A percentile compares a stretch with the other conserved stretches of the same genome.
phyloP scores from a whole-genome alignment of 53 echinoderm and acorn worm genomes.

The Echinometra lucunter region DNA sequence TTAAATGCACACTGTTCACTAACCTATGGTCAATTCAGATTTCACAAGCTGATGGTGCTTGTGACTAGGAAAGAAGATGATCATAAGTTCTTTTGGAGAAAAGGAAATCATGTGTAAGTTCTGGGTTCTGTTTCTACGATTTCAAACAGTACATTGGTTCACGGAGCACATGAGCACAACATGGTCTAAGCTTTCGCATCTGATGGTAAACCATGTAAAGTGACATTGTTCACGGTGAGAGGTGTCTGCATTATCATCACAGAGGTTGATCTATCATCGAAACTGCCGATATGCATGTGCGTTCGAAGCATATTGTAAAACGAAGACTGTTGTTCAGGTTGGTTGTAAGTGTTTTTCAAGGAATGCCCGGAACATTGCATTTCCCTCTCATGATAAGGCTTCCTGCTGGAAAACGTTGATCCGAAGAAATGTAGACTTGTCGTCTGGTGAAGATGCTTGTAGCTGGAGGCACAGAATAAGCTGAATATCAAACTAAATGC shows the following conservation, averaged over 20 bases:
- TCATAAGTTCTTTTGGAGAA: background rate
- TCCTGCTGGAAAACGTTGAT: background rate
- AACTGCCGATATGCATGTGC: background rate
- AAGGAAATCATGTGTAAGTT: background rate
- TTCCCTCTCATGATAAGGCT: background rate
- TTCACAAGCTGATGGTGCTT: slow-evolving; percentile 32
- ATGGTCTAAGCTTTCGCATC: background rate
- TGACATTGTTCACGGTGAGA: background rate
- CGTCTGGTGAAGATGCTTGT: background rate
- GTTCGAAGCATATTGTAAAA: background rate
- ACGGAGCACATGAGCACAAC: too few relatives aligned
- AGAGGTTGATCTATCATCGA: background rate
- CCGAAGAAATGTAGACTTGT: background rate
- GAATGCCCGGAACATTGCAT: background rate
- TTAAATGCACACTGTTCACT: background rate
- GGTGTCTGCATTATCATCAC: background rate
- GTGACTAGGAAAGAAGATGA: background rate
- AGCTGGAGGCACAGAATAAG: background rate
- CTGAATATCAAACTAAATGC: background rate
- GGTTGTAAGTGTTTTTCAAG: background rate
- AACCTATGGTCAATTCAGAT: background rate
- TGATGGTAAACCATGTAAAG: background rate
- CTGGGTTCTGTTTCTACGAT: background rate
- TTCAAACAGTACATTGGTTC: background rate
- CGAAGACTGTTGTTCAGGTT: background rate